These are phyloP conservation scores for Plebejus argus DNA, from an alignment of 2,888 invertebrate species.

Conservation along the genomic window DNA sequence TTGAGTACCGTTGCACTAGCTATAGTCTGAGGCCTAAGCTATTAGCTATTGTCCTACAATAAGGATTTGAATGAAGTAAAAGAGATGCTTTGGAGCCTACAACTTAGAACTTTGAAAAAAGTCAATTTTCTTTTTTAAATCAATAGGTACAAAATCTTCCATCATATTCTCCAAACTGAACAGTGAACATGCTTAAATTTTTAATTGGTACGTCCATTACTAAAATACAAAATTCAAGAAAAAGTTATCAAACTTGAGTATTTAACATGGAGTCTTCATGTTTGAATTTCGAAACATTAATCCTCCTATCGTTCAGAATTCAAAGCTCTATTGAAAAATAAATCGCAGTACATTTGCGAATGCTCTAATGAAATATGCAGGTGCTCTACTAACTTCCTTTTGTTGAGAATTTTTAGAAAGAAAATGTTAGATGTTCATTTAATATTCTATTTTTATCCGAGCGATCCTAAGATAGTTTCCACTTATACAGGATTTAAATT, in stretches of 20 bases:
- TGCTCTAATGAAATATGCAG: constrained; percentile 1
- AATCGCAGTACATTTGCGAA: constrained; percentile 12
- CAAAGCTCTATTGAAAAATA: constrained; percentile 15
- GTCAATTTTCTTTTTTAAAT: too few species aligned
- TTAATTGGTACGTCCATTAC: too few species aligned
- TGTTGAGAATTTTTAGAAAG: background rate
- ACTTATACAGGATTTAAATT: background rate
- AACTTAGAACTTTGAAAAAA: too few species aligned
- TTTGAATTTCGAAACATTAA: background rate
- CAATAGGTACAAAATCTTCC: too few species aligned
- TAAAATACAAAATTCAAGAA: too few species aligned
- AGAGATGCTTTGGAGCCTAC: too few species aligned
- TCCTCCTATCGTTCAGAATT: constrained; percentile 8
- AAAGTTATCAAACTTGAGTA: background rate
- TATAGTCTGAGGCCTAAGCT: too few species aligned
- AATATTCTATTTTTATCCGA: background rate
- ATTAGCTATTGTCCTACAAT: too few species aligned
- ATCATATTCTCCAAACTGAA: too few species aligned
- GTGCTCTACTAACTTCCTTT: background rate
- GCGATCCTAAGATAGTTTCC: background rate
- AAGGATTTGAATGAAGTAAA: too few species aligned
- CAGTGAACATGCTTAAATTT: too few species aligned
- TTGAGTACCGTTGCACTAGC: too few species aligned
- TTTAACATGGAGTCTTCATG: background rate
- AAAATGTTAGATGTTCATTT: background rate